Percentiles rank a stretch among this genome's conserved stretches.
phyloP scores from a whole-genome alignment of 2,113 vertebrate genomes.

The Calyptommatus sinebrachiatus region DNA sequence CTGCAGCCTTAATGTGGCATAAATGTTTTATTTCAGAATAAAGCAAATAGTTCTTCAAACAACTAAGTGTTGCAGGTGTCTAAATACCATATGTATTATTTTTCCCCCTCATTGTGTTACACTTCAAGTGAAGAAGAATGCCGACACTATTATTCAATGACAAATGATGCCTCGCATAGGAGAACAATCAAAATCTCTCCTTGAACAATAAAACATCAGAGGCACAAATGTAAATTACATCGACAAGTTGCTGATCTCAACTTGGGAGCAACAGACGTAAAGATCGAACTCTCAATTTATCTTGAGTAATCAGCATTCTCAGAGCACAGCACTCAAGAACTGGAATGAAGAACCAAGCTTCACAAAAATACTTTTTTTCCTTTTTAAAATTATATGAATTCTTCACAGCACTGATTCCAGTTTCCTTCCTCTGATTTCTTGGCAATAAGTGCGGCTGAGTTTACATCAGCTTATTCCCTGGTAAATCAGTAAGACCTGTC shows the following conservation, averaged over 20 bases:
- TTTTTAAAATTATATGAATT: slow-evolving; percentile 23
- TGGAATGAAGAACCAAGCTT: slow-evolving; percentile 16
- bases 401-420: slow-evolving; percentile 20
- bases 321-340: slow-evolving; percentile 30
- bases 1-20: no score
- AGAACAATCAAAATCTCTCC: slow-evolving; percentile 15
- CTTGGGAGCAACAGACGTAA: slow-evolving; percentile 26
- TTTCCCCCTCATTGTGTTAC: not conserved
- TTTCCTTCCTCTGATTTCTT: not conserved
- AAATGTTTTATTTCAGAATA: not conserved
- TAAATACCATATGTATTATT: slow-evolving; percentile 2
- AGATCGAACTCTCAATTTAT: slow-evolving; percentile 15
- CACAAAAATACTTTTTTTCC: slow-evolving; percentile 17
- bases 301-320: slow-evolving; percentile 39
- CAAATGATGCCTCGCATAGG: not conserved
- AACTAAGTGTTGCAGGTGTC: not conserved
- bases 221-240: slow-evolving; percentile 36
- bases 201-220: slow-evolving; percentile 35
- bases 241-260: slow-evolving; percentile 25
- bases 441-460: not conserved
- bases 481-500: no score
- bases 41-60: not conserved
- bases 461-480: not conserved
- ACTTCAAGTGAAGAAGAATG: not conserved
- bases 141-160: not conserved